phyloP scores from a whole-genome alignment of 1,140 invertebrate genomes.

The Eriocheir sinensis region DNA sequence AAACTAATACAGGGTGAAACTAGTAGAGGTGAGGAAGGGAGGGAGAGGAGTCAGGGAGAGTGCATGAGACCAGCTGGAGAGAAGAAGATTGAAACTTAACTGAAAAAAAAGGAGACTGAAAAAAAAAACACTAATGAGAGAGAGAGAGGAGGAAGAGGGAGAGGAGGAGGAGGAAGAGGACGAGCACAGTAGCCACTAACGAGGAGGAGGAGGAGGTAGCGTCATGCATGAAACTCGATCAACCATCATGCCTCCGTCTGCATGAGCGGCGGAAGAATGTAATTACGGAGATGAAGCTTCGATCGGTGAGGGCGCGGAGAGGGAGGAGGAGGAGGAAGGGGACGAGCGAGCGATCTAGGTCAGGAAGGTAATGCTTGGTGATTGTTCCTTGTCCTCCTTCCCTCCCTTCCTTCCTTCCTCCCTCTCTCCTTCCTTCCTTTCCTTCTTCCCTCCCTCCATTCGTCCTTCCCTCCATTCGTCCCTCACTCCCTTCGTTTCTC shows the following conservation, averaged over 20 bases:
- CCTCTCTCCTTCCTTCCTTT: too few relatives aligned
- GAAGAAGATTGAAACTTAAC: too few relatives aligned
- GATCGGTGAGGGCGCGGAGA: neutral
- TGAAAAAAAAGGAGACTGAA: too few relatives aligned
- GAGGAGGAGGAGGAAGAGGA: neutral
- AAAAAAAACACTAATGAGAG: too few relatives aligned
- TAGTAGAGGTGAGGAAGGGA: neutral
- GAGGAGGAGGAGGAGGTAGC: neutral
- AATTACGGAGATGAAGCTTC: neutral
- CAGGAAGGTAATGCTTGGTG: neutral
- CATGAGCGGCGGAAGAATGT: conserved; percentile 13
- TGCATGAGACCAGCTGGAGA: neutral
- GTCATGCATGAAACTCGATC: neutral
- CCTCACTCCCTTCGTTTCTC: too few relatives aligned
- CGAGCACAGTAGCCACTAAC: neutral
- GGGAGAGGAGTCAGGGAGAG: neutral
- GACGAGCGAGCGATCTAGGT: conserved; percentile 1
- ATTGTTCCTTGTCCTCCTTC: too few relatives aligned
- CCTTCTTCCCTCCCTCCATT: too few relatives aligned
- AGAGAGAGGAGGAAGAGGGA: neutral
- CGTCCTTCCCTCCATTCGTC: too few relatives aligned
- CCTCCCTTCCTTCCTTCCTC: too few relatives aligned
- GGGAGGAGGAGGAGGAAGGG: too few relatives aligned
- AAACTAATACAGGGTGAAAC: too few relatives aligned
- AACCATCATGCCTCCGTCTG: neutral